These are phyloP conservation scores for Caenorhabditis sp. DNA, from an alignment of 2,888 invertebrate species.

Conservation along the genomic window DNA sequence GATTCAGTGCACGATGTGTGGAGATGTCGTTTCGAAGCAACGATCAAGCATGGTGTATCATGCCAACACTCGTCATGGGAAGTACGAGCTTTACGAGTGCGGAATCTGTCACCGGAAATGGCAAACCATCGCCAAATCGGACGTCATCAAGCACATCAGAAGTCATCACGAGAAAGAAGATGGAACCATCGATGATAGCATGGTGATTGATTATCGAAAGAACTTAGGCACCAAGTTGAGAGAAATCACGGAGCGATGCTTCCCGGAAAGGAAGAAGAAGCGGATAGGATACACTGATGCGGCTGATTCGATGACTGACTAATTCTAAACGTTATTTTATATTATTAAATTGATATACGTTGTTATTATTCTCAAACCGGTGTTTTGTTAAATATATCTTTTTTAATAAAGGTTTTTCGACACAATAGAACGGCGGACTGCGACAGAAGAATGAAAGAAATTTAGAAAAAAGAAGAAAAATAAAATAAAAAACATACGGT, in stretches of 20 bases:
- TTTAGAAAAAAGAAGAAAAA: background rate
- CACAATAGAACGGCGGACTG: background rate
- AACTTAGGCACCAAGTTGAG: constrained; percentile 55
- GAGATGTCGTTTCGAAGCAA: constrained; percentile 66
- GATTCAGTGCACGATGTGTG: constrained; percentile 66
- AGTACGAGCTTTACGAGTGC: constrained; percentile 70
- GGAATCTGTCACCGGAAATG: constrained; percentile 69
- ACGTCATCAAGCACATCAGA: constrained; percentile 72
- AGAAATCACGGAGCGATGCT: constrained; percentile 57
- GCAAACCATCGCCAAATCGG: constrained; percentile 74
- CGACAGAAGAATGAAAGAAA: constrained; percentile 18
- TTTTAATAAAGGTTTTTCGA: background rate
- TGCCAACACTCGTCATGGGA: constrained; percentile 71
- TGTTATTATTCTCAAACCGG: constrained; percentile 10
- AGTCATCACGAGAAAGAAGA: constrained; percentile 57
- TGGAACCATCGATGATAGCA: constrained; percentile 34
- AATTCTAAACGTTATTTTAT: too few relatives aligned
- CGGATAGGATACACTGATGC: constrained; percentile 55
- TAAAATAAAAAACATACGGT: constrained; percentile 15
- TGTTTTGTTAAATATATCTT: constrained; percentile 3
- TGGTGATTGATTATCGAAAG: constrained; percentile 70
- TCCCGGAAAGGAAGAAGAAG: constrained; percentile 57
- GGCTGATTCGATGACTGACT: background rate
- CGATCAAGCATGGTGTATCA: constrained; percentile 71
- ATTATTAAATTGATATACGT: background rate